Conservation (phyloP, 2,113 vertebrate genomes). For the Scomber japonicus region DNA sequence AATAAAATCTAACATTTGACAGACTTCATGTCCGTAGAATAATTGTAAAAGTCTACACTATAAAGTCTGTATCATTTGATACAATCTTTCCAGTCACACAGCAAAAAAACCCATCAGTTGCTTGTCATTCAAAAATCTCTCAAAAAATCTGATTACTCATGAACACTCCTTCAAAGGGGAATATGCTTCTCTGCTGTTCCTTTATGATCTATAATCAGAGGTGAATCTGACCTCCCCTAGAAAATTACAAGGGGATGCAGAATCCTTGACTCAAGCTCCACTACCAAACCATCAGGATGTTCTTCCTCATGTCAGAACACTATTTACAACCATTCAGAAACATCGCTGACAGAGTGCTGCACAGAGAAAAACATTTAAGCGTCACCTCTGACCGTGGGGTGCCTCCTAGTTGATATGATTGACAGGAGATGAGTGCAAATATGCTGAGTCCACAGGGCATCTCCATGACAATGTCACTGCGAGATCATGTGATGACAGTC, state of each 20-base stretch:
- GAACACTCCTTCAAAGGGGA: constrained; percentile 35
- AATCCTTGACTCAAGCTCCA: constrained; percentile 39
- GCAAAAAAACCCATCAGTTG: constrained; percentile 8
- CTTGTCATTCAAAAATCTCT: constrained; percentile 32
- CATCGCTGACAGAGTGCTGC: constrained; percentile 47
- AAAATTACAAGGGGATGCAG: constrained; percentile 32
- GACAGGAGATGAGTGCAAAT: constrained; percentile 63
- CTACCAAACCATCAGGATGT: background rate
- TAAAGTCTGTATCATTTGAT: background rate
- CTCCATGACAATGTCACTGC: constrained; percentile 50
- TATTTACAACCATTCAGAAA: constrained; percentile 51
- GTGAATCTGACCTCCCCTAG: constrained; percentile 39
- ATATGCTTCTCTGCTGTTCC: constrained; percentile 3
- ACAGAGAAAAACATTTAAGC: constrained; percentile 56
- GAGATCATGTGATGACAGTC: constrained; percentile 75
- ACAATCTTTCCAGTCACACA: constrained; percentile 15
- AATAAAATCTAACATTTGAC: background rate
- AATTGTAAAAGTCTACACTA: background rate
- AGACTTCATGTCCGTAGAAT: background rate
- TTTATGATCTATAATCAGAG: constrained; percentile 53
- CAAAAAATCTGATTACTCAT: constrained; percentile 61
- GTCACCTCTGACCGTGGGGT: constrained; percentile 61
- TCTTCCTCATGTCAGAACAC: constrained; percentile 46
- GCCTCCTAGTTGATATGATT: constrained; percentile 55
- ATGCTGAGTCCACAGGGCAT: constrained; percentile 70